phyloP scores from a whole-genome alignment of 2,113 vertebrate species.

The Trochalopteron elliotii region DNA sequence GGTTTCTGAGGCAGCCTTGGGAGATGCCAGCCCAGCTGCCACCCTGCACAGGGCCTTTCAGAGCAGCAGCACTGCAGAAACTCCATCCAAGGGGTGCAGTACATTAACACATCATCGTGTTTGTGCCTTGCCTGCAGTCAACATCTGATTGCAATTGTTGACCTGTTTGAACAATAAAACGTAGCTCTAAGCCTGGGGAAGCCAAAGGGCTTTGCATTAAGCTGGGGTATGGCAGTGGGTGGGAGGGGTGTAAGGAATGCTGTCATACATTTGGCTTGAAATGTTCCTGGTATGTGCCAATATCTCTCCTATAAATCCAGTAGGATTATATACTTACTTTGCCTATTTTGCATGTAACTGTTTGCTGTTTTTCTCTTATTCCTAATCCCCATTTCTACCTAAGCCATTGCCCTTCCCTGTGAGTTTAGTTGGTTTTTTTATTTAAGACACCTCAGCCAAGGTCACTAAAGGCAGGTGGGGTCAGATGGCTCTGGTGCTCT shows the following conservation, averaged over 20 bases:
- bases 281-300: conserved; percentile 30
- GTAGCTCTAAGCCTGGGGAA: conserved; percentile 37
- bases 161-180: conserved; percentile 51
- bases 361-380: conserved; percentile 3
- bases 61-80: neutral
- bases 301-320: conserved; percentile 20
- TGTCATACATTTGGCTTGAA: conserved; percentile 35
- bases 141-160: conserved; percentile 56
- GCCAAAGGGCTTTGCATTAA: conserved; percentile 51
- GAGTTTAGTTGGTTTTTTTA: neutral
- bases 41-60: neutral
- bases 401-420: neutral
- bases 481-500: neutral
- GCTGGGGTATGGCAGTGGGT: neutral
- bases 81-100: neutral
- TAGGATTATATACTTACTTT: neutral
- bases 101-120: conserved; percentile 56
- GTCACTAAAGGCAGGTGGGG: neutral
- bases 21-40: neutral
- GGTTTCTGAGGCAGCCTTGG: neutral
- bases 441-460: neutral
- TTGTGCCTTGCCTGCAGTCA: conserved; percentile 32
- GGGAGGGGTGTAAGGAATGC: conserved; percentile 17
- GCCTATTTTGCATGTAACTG: conserved; percentile 12
- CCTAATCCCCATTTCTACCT: neutral